Percentiles rank a stretch among this genome's conserved stretches.
These are phyloP conservation scores for Brachypalpus laphriformis DNA, from an alignment of 2,888 invertebrate species.

Conservation along the genomic window DNA sequence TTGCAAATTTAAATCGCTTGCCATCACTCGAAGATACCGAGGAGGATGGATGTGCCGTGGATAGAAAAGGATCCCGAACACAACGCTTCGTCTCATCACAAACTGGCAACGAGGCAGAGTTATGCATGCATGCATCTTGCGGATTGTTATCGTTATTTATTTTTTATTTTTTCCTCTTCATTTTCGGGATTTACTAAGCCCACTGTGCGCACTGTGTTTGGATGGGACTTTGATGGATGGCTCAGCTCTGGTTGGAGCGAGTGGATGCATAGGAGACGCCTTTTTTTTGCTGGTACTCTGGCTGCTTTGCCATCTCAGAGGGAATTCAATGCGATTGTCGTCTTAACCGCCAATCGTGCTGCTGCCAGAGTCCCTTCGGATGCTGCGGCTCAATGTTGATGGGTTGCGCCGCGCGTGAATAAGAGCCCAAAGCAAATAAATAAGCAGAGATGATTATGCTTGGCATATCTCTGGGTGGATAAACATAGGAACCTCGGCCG, in stretches of 20 bases:
- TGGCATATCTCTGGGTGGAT: slow-evolving; percentile 32
- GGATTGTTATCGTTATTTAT: slow-evolving; percentile 51
- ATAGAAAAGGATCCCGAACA: slow-evolving; percentile 62
- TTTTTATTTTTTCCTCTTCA: slow-evolving; percentile 11
- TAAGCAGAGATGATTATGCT: slow-evolving; percentile 51
- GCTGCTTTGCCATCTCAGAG: slow-evolving; percentile 47
- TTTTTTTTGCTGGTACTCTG: slow-evolving; percentile 64
- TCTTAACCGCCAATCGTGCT: slow-evolving; percentile 64
- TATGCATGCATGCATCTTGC: slow-evolving; percentile 73
- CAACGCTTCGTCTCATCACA: slow-evolving; percentile 3
- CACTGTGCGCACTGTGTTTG: slow-evolving; percentile 27
- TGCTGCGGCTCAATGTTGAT: slow-evolving; percentile 41
- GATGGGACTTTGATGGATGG: slow-evolving; percentile 73
- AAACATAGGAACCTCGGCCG: slow-evolving; percentile 55
- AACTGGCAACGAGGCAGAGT: slow-evolving; percentile 50
- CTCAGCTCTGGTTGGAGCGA: slow-evolving; percentile 68
- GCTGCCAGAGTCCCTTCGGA: slow-evolving; percentile 43
- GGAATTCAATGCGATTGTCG: slow-evolving; percentile 67
- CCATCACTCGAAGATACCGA: slow-evolving; percentile 42
- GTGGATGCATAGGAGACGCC: slow-evolving; percentile 72
- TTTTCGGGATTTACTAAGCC: slow-evolving; percentile 67
- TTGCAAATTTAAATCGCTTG: slow-evolving; percentile 64
- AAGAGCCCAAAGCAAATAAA: slow-evolving; percentile 71
- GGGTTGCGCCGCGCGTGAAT: slow-evolving; percentile 73
- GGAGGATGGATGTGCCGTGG: slow-evolving; percentile 54